A percentile compares a stretch with the other conserved stretches of the same genome.
Conservation (phyloP, 2,113 vertebrate species). For the Damaliscus lunatus region DNA sequence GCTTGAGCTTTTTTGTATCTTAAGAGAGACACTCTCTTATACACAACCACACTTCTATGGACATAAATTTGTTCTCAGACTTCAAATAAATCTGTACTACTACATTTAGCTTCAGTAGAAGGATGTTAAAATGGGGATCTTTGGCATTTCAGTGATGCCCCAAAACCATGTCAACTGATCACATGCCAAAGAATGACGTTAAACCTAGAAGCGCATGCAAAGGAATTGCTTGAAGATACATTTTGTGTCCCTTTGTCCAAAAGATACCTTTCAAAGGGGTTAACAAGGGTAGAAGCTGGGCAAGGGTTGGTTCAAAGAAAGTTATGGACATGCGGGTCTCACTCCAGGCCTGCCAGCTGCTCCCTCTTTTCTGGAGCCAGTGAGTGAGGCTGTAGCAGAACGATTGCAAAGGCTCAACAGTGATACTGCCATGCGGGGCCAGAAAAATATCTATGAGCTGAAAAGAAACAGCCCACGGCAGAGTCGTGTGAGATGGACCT, state of each 20-base stretch:
- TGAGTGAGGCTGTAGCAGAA: neutral
- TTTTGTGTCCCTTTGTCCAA: neutral
- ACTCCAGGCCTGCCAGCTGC: neutral
- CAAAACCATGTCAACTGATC: neutral
- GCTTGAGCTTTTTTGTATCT: neutral
- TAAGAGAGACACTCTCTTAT: neutral
- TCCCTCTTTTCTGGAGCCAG: neutral
- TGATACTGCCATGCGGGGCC: neutral
- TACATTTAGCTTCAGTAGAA: neutral
- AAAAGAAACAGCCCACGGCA: neutral
- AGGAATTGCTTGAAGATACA: neutral
- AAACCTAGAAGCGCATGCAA: too few species aligned
- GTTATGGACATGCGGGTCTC: too few species aligned
- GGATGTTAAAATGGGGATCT: neutral
- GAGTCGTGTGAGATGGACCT: rapidly evolving
- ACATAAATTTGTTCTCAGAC: neutral
- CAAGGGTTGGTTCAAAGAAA: neutral
- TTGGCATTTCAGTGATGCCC: neutral
- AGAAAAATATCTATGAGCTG: neutral
- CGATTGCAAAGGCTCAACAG: neutral
- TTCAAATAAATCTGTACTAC: neutral
- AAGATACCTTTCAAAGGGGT: neutral
- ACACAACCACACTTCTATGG: neutral
- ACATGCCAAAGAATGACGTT: neutral
- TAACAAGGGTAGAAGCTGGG: neutral